Base-by-base conservation (phyloP, 2,113 vertebrate genomes). In the Hippocampus comes region DNA sequence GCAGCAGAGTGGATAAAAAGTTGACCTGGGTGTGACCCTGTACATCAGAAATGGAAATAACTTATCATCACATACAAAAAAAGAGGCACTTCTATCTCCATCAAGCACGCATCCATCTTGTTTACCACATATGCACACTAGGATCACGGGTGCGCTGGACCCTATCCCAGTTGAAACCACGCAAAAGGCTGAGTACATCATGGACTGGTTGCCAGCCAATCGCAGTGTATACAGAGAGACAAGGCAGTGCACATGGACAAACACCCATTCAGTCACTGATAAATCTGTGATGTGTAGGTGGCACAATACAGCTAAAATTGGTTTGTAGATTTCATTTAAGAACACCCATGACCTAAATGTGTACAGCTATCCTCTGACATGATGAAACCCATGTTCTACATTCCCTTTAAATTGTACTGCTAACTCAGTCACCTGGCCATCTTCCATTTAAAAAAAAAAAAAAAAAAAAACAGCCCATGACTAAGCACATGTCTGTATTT, bases 1-100 rank as follows among this genome's bases (percentile, higher is more conserved):
- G 96, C 87, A 99, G 96, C 88, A 99, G 89, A 70, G 95, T 95
- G 78, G 97, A 97, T 89, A 97, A 93, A 91, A 99, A 99, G 92
- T 95, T 98, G 87, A 96, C 93, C 84, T 95, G 95, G 72, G 95
- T 91, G 87, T 98, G 96, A 89, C 94, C 94, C 97, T 99, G 88
- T 10, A 14, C 42, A 27, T 55, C 18, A 57, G 38, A 69, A 69
- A 69, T 9, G 14, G 14, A 66, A 27, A 49, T 67, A 67, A 8
- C 5, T 43, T 23, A 67, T 43, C 5, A 23, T 23, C 27, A 34
- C 14, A 9, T 15, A 1, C 18, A 25, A 34, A 61, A 8, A 61
- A 38, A 25, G 14, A 23, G 23, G 21, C 27, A 61, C 34, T 18
- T 2, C 2, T 20, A 18, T 61, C 27, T 9, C 30, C 1, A 34